Base-by-base conservation (phyloP, 2,888 invertebrate genomes). In the Platypus cylindrus region DNA sequence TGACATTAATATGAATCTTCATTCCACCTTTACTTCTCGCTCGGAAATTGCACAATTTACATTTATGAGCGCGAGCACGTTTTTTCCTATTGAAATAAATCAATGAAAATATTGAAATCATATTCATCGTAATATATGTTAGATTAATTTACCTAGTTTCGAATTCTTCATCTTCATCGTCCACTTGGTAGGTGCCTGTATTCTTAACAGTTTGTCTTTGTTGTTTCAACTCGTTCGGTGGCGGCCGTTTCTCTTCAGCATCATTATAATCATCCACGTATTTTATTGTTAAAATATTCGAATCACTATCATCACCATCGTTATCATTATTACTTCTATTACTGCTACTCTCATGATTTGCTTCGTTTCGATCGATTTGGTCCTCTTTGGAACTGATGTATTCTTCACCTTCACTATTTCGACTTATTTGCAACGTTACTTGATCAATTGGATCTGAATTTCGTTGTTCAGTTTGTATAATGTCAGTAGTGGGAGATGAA, bases 1-100 rank as follows among this genome's bases (percentile, higher is more conserved):
- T n/a, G n/a, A 12, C 14, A n/a, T 37, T 39, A 23, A 34, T 39
- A 27, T 42, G 42, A 3, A 32, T 30, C 20, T 42, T 42, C 27
- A 39, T 31, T 9, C 37, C 18, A n/a, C 36, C 31, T 3, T 20
- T 16, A 17, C 27, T 36, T 32, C 37, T 39, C 3, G 39, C 37
- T 30, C 37, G 39, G 25, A 42, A 42, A 7, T 29, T 20, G 24
- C 42, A 42, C 2, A 25, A 3, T 29, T 33, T 39, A 15, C 42
- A 42, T 30, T 34, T 38, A 8, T 33, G 22, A 5, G 31, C 20
- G 5, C 25, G 4, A 8, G 16, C 16, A 2, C 28, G 16, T 23
- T 32, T 31, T 22, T 36, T 36, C 3, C 27, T 16, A n/a, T 7
- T n/a, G n/a, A n/a, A n/a, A n/a, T n/a, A n/a, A n/a, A n/a, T n/a